Evolutionary conservation across 2,888 invertebrate genomes (phyloP).

Genomic region (Netelia inedita): DNA sequence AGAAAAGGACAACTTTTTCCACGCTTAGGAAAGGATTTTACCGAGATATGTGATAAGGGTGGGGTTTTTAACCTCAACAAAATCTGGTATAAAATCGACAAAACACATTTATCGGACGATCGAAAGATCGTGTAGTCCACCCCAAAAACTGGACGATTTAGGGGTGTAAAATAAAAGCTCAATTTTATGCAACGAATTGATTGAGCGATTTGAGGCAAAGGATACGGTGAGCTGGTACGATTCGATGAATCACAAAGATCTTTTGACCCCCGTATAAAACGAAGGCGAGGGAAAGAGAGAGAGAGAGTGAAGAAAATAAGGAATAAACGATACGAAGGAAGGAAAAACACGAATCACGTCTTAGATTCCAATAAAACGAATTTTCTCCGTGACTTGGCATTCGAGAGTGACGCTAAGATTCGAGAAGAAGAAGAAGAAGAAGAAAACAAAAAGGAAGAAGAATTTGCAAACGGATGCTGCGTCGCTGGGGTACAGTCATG

Average conservation of each 20-base stretch:
- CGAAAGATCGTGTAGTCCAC: not conserved
- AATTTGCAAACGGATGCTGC: constrained; percentile 83
- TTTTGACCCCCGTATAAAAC: not conserved
- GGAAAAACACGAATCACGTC: constrained; percentile 55
- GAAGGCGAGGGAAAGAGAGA: not conserved
- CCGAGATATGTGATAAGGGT: not conserved
- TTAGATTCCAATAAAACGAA: constrained; percentile 83
- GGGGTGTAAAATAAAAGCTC: too few species aligned
- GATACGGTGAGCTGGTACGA: constrained; percentile 6
- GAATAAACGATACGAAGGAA: constrained; percentile 55
- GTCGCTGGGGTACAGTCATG: constrained; percentile 72
- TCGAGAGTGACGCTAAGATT: constrained; percentile 72
- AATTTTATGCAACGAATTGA: not conserved
- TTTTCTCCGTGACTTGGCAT: constrained; percentile 83
- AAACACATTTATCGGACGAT: not conserved
- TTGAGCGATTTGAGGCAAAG: constrained; percentile 3
- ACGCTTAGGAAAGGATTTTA: not conserved
- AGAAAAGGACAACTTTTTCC: not conserved
- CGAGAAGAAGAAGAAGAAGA: constrained; percentile 69
- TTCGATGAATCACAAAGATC: constrained; percentile 16
- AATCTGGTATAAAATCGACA: not conserved
- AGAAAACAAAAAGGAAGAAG: constrained; percentile 73
- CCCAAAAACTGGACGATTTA: too few species aligned
- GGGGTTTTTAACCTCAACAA: not conserved
- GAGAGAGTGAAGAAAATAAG: constrained; percentile 45